Base-by-base conservation (phyloP, 2,113 vertebrate species). In the Larimichthys polyactis region DNA sequence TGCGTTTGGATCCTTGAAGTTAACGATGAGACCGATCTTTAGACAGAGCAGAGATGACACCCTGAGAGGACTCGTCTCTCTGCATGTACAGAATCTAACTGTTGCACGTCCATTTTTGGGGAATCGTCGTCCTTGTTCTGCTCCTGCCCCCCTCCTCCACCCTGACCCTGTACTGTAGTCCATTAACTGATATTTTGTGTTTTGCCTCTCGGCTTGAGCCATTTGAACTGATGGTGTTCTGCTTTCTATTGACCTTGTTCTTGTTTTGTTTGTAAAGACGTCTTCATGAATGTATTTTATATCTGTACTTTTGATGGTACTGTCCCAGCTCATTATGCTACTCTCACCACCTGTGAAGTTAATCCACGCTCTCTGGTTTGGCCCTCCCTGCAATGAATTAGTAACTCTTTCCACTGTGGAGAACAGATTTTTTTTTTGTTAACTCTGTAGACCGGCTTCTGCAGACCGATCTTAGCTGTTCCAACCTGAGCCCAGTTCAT, bases 231-330 rank as follows among this genome's bases (percentile, higher is more conserved):
- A 81, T 71, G 86, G 78, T 82, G 75, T 76, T 78, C 81, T 89
- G 87, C 84, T 91, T 79, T 65, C 15, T 71, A 9, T 78, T 48
- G 69, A 90, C 44, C 44, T 49, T 71, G 54, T 84, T 73, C 70
- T 75, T 74, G 15, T 86, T 82, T 88, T 57, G 43, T 89, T 89
- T 88, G 60, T 84, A 24, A 70, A 81, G 58, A 88, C 64, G 87
- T 91, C 81, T 89, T 84, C 84, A 93, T 94, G 93, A 94, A 95
- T 95, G 94, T 95, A 95, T 94, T 94, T 93, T 89, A 62, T 91
- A 49, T 74, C 54, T 76, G 69, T 85, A 68, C 65, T 90, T 84
- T 86, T 82, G 29, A 44, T 20, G 86, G 66, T 80, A 78, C 65
- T 57, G 70, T 81, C 78, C 68, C 75, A 76, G 89, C 63, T 85